Conservation (phyloP, 1,140 invertebrate species). For the Spodoptera frugiperda region DNA sequence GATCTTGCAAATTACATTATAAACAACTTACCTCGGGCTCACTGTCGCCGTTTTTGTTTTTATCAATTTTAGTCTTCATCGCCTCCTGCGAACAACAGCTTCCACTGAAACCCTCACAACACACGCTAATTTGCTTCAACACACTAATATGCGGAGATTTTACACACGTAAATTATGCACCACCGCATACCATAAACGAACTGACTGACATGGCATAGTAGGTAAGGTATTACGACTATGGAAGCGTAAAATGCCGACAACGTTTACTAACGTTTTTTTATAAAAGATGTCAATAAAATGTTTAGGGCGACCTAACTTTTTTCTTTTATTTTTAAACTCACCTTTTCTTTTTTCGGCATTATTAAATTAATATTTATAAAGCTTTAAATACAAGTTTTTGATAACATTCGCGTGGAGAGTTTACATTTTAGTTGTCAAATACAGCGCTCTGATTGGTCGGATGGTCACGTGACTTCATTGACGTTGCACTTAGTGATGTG, state of each 20-base stretch:
- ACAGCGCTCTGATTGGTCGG: constrained; percentile 62
- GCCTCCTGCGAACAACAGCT: constrained; percentile 72
- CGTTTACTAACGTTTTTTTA: constrained; percentile 38
- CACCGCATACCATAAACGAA: constrained; percentile 80
- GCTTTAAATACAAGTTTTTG: constrained; percentile 70
- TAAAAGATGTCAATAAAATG: not conserved
- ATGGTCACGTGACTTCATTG: constrained; percentile 71
- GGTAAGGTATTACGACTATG: constrained; percentile 60
- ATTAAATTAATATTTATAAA: constrained; percentile 69
- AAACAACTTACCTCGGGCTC: constrained; percentile 79
- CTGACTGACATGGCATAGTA: constrained; percentile 79
- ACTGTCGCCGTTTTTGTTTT: constrained; percentile 78
- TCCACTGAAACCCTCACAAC: constrained; percentile 76
- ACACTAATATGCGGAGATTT: constrained; percentile 71
- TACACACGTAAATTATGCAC: constrained; percentile 78
- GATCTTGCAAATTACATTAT: constrained; percentile 46
- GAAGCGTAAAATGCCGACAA: constrained; percentile 72
- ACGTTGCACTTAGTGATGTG: constrained; percentile 64
- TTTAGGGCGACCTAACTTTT: not conserved
- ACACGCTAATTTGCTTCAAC: constrained; percentile 64
- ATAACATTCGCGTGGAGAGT: constrained; percentile 66
- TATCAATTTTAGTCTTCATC: constrained; percentile 84
- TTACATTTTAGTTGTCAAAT: constrained; percentile 65
- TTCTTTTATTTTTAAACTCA: constrained; percentile 58
- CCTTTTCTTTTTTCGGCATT: constrained; percentile 75